Evolutionary conservation across 2,888 invertebrate genomes (phyloP).

Genomic region (Ectemnius continuus): DNA sequence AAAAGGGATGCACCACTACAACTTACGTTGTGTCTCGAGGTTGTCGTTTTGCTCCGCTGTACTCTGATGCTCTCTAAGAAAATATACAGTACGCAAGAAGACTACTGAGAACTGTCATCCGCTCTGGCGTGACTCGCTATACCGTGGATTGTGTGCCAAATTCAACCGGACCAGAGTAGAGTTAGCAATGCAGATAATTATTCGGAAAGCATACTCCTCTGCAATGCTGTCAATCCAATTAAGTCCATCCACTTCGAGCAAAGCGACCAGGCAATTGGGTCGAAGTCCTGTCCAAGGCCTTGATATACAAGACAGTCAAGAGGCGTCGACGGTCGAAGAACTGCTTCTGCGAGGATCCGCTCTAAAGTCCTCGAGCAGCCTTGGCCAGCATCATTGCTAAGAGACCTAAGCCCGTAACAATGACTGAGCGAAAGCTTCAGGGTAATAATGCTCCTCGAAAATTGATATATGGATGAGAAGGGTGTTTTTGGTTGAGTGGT

Average conservation of each 20-base stretch:
- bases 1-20: constrained; percentile 55
- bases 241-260: not conserved
- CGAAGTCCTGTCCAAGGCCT: not conserved
- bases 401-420: not conserved
- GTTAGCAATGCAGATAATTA: not conserved
- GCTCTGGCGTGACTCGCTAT: no score
- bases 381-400: not conserved
- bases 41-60: constrained; percentile 30
- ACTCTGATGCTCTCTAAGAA: constrained; percentile 18
- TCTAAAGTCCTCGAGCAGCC: not conserved
- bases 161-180: no score
- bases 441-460: constrained; percentile 22
- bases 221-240: not conserved
- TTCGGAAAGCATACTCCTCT: no score
- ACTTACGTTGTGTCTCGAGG: constrained; percentile 57
- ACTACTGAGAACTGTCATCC: constrained; percentile 11
- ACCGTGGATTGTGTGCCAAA: no score
- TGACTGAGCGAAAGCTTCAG: constrained; percentile 6
- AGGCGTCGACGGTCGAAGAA: not conserved
- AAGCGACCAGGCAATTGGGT: not conserved
- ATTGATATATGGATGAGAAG: constrained; percentile 24
- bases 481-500: constrained; percentile 2
- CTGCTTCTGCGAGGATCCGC: not conserved
- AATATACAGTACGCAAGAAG: constrained; percentile 25
- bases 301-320: not conserved